Percentiles rank a stretch among this genome's conserved stretches.
Conservation (phyloP, 2,113 vertebrate species). For the Cyprinodon variegatus region DNA sequence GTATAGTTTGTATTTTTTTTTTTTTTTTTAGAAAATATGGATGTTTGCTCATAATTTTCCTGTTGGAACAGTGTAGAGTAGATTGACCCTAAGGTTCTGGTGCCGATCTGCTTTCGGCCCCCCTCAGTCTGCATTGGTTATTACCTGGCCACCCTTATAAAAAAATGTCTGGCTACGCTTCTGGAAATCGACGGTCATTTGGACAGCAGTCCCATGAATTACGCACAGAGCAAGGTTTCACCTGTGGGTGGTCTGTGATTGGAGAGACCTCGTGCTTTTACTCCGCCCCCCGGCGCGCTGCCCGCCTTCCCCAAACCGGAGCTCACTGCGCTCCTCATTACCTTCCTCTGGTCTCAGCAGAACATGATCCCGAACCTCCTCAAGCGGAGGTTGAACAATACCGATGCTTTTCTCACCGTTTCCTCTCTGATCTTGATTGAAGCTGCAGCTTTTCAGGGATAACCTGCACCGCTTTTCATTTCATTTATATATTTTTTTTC, state of each 20-base stretch:
- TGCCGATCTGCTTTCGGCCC: no score
- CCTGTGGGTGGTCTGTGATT: conserved; percentile 65
- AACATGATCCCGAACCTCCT: conserved; percentile 40
- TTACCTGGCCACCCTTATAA: no score
- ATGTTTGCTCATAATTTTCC: no score
- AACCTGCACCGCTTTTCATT: neutral
- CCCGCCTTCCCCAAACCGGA: conserved; percentile 53
- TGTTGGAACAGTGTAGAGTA: no score
- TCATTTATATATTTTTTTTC: neutral
- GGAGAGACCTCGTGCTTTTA: conserved; percentile 37
- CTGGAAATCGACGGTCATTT: conserved; percentile 1
- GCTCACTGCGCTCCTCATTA: conserved; percentile 47
- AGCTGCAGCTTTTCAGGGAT: conserved; percentile 28
- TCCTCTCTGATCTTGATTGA: conserved; percentile 38
- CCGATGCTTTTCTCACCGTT: conserved; percentile 44
- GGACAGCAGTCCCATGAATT: neutral
- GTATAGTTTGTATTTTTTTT: no score
- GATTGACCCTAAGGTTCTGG: no score
- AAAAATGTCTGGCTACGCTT: no score
- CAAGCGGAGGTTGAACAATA: conserved; percentile 20
- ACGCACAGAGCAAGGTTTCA: conserved; percentile 29
- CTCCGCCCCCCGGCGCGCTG: conserved; percentile 56
- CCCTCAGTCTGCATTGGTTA: no score
- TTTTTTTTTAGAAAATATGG: no score
- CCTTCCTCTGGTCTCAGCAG: conserved; percentile 21